These are phyloP conservation scores for Varanus komodoensis DNA, from an alignment of 2,113 vertebrate species.

Conservation along the genomic window DNA sequence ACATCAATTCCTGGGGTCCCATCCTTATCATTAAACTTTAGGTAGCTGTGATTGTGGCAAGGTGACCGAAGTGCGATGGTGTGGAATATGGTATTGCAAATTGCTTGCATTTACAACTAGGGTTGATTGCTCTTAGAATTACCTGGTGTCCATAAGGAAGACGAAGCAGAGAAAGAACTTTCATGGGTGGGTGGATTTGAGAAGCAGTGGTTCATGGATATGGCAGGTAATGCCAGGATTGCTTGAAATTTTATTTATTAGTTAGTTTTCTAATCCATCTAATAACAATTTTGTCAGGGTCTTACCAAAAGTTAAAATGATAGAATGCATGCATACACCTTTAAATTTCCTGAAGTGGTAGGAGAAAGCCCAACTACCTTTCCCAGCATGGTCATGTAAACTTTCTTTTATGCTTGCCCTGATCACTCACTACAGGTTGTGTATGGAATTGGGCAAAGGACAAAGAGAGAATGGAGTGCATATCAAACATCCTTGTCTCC, in stretches of 20 bases:
- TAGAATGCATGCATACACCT: neutral
- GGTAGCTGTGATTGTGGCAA: neutral
- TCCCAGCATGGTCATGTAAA: neutral
- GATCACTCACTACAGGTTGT: too few species aligned
- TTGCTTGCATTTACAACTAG: neutral
- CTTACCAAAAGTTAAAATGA: too few species aligned
- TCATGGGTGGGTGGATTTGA: neutral
- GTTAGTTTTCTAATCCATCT: too few species aligned
- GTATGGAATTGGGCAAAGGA: too few species aligned
- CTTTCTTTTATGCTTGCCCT: neutral
- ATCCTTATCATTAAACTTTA: neutral
- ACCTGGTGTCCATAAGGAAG: neutral
- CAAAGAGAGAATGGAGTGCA: too few species aligned
- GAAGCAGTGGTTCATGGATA: neutral
- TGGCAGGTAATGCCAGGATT: neutral
- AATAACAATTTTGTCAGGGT: too few species aligned
- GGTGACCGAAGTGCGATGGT: neutral
- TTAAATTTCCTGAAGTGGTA: neutral
- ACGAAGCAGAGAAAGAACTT: neutral
- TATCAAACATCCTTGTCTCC: too few species aligned
- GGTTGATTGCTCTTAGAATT: neutral
- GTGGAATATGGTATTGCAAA: neutral
- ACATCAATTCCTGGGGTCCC: neutral
- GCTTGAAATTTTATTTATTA: too few species aligned
- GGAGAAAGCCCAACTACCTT: neutral